Evolutionary conservation across 92 coral and sea anemone genomes (phyloP).

Genomic region (Epizoanthus illoricatus): DNA sequence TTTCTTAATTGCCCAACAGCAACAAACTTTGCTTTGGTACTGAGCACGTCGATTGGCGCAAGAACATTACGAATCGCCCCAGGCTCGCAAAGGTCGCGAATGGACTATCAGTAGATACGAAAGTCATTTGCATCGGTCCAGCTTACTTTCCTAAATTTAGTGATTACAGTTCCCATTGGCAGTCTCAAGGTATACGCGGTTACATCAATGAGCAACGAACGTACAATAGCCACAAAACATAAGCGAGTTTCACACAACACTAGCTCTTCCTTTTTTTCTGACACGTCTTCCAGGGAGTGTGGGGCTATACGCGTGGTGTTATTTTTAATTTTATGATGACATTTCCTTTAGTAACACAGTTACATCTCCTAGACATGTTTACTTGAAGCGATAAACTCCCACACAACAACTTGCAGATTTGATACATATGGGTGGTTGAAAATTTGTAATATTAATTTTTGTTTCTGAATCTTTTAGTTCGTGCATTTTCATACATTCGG

Average conservation of each 20-base stretch:
- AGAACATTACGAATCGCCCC: not conserved
- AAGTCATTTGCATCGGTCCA: no score
- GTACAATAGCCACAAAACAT: no score
- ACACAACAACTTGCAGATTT: not conserved
- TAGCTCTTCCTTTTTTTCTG: no score
- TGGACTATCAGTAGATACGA: no score
- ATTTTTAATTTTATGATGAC: no score
- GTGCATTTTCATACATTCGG: not conserved
- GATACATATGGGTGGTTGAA: constrained; percentile 7
- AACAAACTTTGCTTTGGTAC: not conserved
- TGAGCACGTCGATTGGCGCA: not conserved
- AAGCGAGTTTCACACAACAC: no score
- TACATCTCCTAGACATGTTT: not conserved
- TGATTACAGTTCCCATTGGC: no score
- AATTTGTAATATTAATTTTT: not conserved
- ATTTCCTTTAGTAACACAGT: not conserved
- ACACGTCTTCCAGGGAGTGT: no score
- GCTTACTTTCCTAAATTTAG: no score
- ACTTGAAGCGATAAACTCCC: not conserved
- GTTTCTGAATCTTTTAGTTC: not conserved
- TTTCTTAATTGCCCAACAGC: not conserved
- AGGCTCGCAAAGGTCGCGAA: not conserved
- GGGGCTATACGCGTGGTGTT: no score
- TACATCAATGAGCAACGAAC: no score
- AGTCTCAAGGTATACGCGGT: no score